Evolutionary conservation across 2,113 vertebrate genomes (phyloP).

Genomic region (Reinhardtius hippoglossoides): DNA sequence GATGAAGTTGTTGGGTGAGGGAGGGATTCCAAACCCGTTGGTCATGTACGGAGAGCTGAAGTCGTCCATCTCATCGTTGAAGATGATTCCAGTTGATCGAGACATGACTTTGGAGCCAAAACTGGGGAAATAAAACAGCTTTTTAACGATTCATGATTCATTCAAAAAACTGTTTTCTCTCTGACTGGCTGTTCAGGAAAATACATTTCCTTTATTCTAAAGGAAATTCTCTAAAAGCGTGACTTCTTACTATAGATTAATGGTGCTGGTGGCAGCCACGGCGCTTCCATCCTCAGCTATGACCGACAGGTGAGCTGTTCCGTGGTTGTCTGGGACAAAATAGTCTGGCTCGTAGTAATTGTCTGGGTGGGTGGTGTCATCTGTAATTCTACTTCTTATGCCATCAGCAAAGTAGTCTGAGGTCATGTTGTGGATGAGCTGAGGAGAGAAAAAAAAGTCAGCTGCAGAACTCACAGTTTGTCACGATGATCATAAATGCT

Average conservation of each 20-base stretch:
- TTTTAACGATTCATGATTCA: neutral
- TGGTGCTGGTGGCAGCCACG: slow-evolving; percentile 95
- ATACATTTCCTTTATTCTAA: neutral
- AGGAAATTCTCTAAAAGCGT: neutral
- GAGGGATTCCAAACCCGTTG: slow-evolving; percentile 89
- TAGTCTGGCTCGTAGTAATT: slow-evolving; percentile 92
- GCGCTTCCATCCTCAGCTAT: slow-evolving; percentile 95
- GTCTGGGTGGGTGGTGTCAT: slow-evolving; percentile 86
- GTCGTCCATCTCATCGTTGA: slow-evolving; percentile 97
- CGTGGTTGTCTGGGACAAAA: slow-evolving; percentile 85
- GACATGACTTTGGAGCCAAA: slow-evolving; percentile 94
- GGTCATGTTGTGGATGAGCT: slow-evolving; percentile 96
- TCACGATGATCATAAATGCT: neutral
- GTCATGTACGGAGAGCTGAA: slow-evolving; percentile 91
- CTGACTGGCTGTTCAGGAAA: neutral
- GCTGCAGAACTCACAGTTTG: slow-evolving; percentile 14
- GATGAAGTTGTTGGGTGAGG: slow-evolving; percentile 95
- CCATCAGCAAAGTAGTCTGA: slow-evolving; percentile 88
- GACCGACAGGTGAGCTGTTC: slow-evolving; percentile 93
- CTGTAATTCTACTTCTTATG: slow-evolving; percentile 90
- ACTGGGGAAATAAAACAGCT: slow-evolving; percentile 72
- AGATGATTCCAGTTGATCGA: slow-evolving; percentile 89
- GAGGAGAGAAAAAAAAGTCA: slow-evolving; percentile 53
- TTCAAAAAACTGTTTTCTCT: neutral
- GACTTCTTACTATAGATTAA: slow-evolving; percentile 91